These are phyloP conservation scores for Sparidentex hasta DNA, from an alignment of 2,797 vertebrate species.

Conservation along the genomic window DNA sequence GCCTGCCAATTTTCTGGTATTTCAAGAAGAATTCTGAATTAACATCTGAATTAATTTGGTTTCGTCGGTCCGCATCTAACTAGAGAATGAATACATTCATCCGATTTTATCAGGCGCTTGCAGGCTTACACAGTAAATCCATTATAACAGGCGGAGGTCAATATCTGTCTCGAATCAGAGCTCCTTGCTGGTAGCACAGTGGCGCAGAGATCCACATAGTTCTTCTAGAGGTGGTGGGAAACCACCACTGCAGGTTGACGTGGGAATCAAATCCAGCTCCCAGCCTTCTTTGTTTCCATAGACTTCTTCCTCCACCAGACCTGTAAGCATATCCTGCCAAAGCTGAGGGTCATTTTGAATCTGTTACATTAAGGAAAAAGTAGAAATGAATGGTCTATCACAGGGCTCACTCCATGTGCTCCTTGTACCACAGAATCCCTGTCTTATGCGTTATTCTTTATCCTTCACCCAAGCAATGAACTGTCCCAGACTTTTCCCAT, in stretches of 20 bases:
- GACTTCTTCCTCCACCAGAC: conserved; percentile 35
- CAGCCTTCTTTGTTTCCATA: conserved; percentile 23
- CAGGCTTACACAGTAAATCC: not conserved
- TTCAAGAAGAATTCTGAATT: not conserved
- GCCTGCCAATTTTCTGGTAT: not conserved
- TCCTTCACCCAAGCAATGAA: conserved; percentile 54
- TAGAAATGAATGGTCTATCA: conserved; percentile 48
- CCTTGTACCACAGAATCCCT: conserved; percentile 35
- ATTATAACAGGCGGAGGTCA: conserved; percentile 18
- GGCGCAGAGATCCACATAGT: conserved; percentile 17
- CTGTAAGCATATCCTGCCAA: not conserved
- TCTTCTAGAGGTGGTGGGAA: conserved; percentile 6
- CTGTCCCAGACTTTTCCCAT: conserved; percentile 77
- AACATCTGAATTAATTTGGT: not conserved
- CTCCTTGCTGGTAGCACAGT: conserved; percentile 36
- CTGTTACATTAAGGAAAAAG: conserved; percentile 27
- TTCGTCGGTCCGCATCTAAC: conserved; percentile 19
- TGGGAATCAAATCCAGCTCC: conserved; percentile 16
- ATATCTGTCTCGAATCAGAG: conserved; percentile 59
- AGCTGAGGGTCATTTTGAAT: not conserved
- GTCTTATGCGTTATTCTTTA: conserved; percentile 56
- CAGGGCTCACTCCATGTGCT: conserved; percentile 42
- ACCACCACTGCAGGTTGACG: conserved; percentile 3
- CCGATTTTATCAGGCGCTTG: conserved; percentile 34
- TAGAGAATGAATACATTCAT: conserved; percentile 1